These are phyloP conservation scores for Labeo rohita DNA, from an alignment of 2,113 vertebrate genomes.

Conservation along the genomic window DNA sequence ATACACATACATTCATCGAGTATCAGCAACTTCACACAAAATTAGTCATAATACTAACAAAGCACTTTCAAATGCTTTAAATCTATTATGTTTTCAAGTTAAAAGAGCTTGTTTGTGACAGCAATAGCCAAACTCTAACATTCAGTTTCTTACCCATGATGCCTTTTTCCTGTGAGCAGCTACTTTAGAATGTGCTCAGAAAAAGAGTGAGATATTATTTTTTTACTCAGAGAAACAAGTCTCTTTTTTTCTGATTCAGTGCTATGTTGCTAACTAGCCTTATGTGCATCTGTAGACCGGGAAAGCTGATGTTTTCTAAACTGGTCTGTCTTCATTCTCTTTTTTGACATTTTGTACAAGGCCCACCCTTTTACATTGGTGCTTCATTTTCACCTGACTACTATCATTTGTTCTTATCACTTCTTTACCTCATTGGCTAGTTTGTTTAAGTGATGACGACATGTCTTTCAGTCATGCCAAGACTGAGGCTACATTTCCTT, in stretches of 20 bases:
- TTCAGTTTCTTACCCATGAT: conserved; percentile 18
- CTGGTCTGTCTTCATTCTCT: conserved; percentile 51
- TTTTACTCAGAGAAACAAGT: neutral
- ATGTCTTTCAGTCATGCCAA: neutral
- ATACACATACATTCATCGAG: neutral
- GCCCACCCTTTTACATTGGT: conserved; percentile 1
- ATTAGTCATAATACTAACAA: neutral
- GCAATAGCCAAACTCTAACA: neutral
- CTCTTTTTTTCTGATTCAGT: neutral
- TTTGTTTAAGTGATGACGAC: neutral
- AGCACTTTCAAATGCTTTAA: neutral
- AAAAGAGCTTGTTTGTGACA: neutral
- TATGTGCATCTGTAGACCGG: neutral
- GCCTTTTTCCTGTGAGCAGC: neutral
- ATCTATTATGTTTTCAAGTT: neutral
- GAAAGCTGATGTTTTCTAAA: conserved; percentile 26
- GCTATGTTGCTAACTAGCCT: neutral
- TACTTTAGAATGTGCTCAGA: neutral
- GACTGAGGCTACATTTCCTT: neutral
- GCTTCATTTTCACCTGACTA: neutral
- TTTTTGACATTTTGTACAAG: conserved; percentile 3
- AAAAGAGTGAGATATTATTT: neutral
- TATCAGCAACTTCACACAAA: neutral
- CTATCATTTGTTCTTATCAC: neutral
- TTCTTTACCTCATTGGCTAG: neutral